Evolutionary conservation across 2,113 vertebrate genomes (phyloP).

Genomic region (Colaptes auratus): DNA sequence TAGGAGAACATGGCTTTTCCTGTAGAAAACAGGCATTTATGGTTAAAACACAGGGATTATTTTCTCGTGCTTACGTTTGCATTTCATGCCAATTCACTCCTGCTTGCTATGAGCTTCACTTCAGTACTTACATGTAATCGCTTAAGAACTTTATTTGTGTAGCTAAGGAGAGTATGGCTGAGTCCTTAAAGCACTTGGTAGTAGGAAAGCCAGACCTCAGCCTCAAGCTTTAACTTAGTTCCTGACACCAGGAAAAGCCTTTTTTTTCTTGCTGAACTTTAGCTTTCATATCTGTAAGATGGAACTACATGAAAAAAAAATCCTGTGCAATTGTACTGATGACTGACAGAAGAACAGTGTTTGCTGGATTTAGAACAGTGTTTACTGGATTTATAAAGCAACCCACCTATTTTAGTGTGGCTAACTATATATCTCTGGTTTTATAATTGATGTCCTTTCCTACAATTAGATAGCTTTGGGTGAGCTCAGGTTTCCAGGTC

Average conservation of each 20-base stretch:
- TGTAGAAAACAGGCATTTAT: conserved; percentile 67
- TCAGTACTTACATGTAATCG: conserved; percentile 34
- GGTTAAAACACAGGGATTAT: conserved; percentile 62
- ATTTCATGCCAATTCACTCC: conserved; percentile 67
- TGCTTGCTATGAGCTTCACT: not conserved
- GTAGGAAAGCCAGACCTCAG: not conserved
- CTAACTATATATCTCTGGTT: not conserved
- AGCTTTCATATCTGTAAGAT: not conserved
- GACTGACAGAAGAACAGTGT: not conserved
- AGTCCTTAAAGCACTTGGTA: not conserved
- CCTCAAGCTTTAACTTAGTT: not conserved
- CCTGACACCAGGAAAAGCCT: not conserved
- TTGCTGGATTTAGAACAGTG: not conserved
- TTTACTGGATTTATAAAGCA: not conserved
- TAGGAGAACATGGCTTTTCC: conserved; percentile 71
- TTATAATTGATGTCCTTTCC: not conserved
- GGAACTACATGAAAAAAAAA: not conserved
- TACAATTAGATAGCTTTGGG: not conserved
- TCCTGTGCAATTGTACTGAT: not conserved
- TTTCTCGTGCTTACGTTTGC: conserved; percentile 68
- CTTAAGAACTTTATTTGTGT: conserved; percentile 32
- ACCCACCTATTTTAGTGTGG: not conserved
- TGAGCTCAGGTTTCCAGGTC: not conserved
- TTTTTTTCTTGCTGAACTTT: not conserved
- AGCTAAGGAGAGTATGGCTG: not conserved